These are phyloP conservation scores for Spodoptera exigua DNA, from an alignment of 2,888 invertebrate genomes.

Conservation along the genomic window DNA sequence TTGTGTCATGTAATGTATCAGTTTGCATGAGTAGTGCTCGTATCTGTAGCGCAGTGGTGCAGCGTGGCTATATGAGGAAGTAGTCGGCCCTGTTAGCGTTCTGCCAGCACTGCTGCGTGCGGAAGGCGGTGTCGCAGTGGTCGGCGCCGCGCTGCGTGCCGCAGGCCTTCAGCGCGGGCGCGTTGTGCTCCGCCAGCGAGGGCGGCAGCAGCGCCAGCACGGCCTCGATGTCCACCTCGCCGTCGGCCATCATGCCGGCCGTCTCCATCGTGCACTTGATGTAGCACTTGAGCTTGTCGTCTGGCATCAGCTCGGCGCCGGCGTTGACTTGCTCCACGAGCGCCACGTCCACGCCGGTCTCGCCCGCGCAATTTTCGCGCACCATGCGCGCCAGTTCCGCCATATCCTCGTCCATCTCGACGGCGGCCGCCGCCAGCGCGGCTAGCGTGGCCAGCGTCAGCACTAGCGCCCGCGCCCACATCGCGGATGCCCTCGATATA, in stretches of 20 bases:
- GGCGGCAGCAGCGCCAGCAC: slow-evolving; percentile 78
- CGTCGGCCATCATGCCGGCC: slow-evolving; percentile 81
- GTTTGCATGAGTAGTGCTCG: no score
- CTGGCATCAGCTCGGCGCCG: slow-evolving; percentile 74
- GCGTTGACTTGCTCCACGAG: slow-evolving; percentile 74
- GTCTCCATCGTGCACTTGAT: slow-evolving; percentile 85
- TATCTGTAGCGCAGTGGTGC: background rate
- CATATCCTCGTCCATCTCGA: slow-evolving; percentile 77
- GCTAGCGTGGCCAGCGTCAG: slow-evolving; percentile 22
- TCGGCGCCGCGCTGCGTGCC: slow-evolving; percentile 78
- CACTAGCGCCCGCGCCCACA: slow-evolving; percentile 9
- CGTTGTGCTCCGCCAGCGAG: slow-evolving; percentile 68
- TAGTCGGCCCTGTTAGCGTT: slow-evolving; percentile 73
- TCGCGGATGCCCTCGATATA: no score
- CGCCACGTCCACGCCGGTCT: slow-evolving; percentile 74
- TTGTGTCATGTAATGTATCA: no score
- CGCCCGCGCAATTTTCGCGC: slow-evolving; percentile 76
- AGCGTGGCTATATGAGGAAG: slow-evolving; percentile 73
- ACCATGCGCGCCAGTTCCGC: slow-evolving; percentile 80
- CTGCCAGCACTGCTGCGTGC: slow-evolving; percentile 84
- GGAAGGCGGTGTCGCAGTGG: slow-evolving; percentile 81
- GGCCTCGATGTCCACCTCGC: slow-evolving; percentile 78
- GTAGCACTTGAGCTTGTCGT: slow-evolving; percentile 80
- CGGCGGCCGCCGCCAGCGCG: slow-evolving; percentile 25
- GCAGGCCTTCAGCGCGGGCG: slow-evolving; percentile 68